These are phyloP conservation scores for Peromyscus leucopus DNA, from an alignment of 2,113 vertebrate genomes.

Conservation along the genomic window DNA sequence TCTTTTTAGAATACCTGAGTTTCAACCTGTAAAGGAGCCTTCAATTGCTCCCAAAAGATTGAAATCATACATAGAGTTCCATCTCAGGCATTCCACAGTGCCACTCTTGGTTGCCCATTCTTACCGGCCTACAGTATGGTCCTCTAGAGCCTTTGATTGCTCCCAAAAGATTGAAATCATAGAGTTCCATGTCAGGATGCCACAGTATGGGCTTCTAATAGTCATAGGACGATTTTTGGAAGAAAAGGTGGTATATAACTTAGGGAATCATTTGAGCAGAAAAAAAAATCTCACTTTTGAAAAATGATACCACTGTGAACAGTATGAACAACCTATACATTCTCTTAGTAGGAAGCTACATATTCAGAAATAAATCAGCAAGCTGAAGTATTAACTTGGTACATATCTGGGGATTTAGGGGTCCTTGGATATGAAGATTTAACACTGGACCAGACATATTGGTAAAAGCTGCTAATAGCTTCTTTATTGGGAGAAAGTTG, in stretches of 20 bases:
- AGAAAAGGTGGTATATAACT: background rate
- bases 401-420: background rate
- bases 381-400: background rate
- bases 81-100: background rate
- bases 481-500: conserved; percentile 22
- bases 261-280: background rate
- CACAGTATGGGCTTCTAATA: background rate
- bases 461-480: conserved; percentile 31
- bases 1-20: background rate
- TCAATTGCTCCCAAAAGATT: background rate
- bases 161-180: background rate
- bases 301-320: background rate
- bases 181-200: background rate
- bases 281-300: background rate
- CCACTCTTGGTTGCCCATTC: accelerated
- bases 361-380: background rate
- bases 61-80: background rate
- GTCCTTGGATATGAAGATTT: conserved; percentile 20
- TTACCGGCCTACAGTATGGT: background rate
- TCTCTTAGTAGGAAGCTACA: background rate
- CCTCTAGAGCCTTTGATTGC: background rate
- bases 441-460: background rate
- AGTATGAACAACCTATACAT: background rate
- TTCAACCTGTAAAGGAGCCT: background rate
- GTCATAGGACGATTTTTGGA: background rate